Percentiles rank a stretch among this genome's conserved stretches.
These are phyloP conservation scores for Pyrrhura leucotis DNA, from an alignment of 2,797 vertebrate genomes.

Conservation along the genomic window DNA sequence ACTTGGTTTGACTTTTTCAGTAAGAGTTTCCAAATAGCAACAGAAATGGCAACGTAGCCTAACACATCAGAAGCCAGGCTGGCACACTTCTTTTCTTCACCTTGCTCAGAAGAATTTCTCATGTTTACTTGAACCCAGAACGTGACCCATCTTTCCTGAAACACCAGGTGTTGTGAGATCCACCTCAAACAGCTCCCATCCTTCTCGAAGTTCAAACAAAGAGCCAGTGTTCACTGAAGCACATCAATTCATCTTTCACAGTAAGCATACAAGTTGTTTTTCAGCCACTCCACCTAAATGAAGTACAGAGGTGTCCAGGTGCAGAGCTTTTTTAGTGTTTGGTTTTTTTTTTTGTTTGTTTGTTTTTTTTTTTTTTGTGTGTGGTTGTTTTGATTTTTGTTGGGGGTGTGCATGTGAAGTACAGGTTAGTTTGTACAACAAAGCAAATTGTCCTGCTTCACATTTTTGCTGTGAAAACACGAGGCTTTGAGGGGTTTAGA, in stretches of 20 bases:
- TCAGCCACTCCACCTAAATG: neutral
- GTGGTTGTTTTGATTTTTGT: neutral
- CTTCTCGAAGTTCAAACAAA: conserved; percentile 25
- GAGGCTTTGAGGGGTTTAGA: neutral
- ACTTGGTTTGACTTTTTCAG: neutral
- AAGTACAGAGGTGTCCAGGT: neutral
- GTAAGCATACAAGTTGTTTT: neutral
- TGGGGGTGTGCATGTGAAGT: neutral
- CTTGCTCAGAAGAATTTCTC: neutral
- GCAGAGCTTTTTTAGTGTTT: neutral
- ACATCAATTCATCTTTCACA: neutral
- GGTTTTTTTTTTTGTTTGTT: too few species aligned
- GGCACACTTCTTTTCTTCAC: neutral
- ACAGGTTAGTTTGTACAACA: neutral
- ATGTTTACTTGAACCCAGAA: neutral
- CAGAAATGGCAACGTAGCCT: neutral
- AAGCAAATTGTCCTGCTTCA: neutral
- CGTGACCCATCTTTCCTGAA: neutral
- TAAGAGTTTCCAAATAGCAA: neutral
- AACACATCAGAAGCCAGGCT: neutral
- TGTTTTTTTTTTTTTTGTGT: neutral
- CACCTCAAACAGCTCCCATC: neutral
- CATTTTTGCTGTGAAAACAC: neutral
- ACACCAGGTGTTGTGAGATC: neutral
- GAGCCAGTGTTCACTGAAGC: conserved; percentile 15